Evolutionary conservation across 2,113 vertebrate species (phyloP), one percentile per base, ranked within the genome.

Genomic region (Apeltes quadracus): DNA sequence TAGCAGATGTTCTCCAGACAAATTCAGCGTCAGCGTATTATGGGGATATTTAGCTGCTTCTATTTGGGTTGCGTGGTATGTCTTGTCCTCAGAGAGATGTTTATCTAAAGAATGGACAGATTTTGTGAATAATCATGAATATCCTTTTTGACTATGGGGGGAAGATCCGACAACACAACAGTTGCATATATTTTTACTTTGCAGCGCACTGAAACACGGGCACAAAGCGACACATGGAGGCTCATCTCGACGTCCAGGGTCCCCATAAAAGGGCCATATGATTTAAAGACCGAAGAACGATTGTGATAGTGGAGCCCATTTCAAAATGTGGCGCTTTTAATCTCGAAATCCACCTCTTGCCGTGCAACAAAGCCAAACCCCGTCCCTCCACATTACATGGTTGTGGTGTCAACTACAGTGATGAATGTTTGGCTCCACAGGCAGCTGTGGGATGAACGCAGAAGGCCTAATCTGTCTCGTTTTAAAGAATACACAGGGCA

Each of bases 321-420:
- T 59, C 32, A 61, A 71, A 44, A 69, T 62, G 79, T 58, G 25
- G 69, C 69, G 12, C 41, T 65, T 69, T 53, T 84, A 82, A 79
- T 88, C 83, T 83, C 62, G 25, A 72, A 73, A 72, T 70, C 69
- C 67, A 2, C 56, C 54, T 74, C 58, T 50, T 71, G n/a, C n/a
- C n/a, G n/a, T n/a, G 69, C 23, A 77, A 70, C 69, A 84, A 63
- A 76, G 66, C 65, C 44, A 57, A 66, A 57, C 38, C 38, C 27
- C 58, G 29, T 36, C 43, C 70, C 41, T 59, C 57, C 10, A 18
- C 71, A 54, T 54, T 27, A 70, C 51, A 57, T 69, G 55, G 56
- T 9, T 15, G 11, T 23, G 61, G 44, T 56, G 72, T 76, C 51
- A 63, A 39, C 62, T 54, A 44, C 36, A 23, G 32, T 44, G 56